Evolutionary conservation across 2,888 invertebrate genomes (phyloP).

Genomic region (Phasia obesa): DNA sequence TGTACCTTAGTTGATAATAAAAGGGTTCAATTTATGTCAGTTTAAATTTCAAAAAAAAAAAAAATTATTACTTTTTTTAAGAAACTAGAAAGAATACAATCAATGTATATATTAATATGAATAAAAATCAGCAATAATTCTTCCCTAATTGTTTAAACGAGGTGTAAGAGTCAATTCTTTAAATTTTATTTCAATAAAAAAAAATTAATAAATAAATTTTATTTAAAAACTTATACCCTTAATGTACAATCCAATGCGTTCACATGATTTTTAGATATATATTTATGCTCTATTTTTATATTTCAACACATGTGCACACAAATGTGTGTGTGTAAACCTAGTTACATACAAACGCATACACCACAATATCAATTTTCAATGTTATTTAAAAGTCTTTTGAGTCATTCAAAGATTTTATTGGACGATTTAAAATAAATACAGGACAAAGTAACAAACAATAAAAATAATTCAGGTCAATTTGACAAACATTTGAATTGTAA

Average conservation of each 20-base stretch:
- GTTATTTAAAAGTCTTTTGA: conserved; percentile 29
- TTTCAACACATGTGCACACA: background rate
- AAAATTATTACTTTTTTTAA: no score
- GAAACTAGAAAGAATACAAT: no score
- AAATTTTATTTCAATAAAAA: no score
- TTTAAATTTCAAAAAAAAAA: no score
- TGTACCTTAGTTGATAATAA: no score
- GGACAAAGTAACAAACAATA: conserved; percentile 19
- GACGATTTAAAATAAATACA: conserved; percentile 45
- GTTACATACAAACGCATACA: background rate
- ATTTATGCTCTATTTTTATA: background rate
- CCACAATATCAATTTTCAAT: conserved; percentile 17
- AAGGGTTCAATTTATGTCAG: no score
- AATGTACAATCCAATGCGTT: conserved; percentile 10
- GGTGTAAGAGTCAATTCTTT: no score
- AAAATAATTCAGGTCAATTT: conserved; percentile 45
- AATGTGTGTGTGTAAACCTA: background rate
- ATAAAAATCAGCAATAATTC: no score
- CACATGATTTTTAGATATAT: conserved; percentile 24
- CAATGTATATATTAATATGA: no score
- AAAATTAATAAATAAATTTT: no score
- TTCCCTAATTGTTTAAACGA: no score
- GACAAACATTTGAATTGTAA: conserved; percentile 31
- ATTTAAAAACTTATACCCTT: no score
- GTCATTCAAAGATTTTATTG: conserved; percentile 31